A percentile compares a stretch with the other conserved stretches of the same genome.
These are phyloP conservation scores for Rissa tridactyla DNA, from an alignment of 2,113 vertebrate species.

Conservation along the genomic window DNA sequence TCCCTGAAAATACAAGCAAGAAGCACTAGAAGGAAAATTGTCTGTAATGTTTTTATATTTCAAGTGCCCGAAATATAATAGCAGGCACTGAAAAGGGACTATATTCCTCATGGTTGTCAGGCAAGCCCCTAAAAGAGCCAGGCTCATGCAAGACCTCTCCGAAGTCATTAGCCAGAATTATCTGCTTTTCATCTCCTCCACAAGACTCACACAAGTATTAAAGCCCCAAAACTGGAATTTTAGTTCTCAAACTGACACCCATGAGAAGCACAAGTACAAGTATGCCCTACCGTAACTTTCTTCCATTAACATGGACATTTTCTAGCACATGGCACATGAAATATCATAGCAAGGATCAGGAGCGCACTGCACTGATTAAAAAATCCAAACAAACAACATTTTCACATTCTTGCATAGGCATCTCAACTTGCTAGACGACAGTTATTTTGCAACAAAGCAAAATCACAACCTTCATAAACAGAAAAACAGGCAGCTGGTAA, in stretches of 20 bases:
- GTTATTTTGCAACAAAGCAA: conserved; percentile 36
- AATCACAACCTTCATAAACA: conserved; percentile 13
- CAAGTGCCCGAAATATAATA: not conserved
- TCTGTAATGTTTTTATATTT: not conserved
- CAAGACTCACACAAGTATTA: not conserved
- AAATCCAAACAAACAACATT: not conserved
- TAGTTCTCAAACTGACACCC: not conserved
- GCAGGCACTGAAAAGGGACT: not conserved
- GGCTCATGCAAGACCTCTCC: not conserved
- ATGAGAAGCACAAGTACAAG: not conserved
- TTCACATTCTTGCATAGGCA: not conserved
- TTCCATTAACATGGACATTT: not conserved
- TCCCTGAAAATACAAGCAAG: not conserved
- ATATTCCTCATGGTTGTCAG: not conserved
- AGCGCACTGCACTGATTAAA: not conserved
- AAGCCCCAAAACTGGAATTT: not conserved
- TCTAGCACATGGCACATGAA: not conserved
- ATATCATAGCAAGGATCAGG: not conserved
- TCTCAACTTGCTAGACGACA: not conserved
- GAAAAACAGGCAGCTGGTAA: conserved; percentile 16
- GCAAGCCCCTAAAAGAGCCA: not conserved
- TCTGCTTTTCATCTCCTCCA: not conserved
- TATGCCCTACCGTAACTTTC: not conserved
- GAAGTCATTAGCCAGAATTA: not conserved
- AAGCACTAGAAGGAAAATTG: not conserved